Evolutionary conservation across 1,140 invertebrate genomes (phyloP).

Genomic region (Myzus persicae): DNA sequence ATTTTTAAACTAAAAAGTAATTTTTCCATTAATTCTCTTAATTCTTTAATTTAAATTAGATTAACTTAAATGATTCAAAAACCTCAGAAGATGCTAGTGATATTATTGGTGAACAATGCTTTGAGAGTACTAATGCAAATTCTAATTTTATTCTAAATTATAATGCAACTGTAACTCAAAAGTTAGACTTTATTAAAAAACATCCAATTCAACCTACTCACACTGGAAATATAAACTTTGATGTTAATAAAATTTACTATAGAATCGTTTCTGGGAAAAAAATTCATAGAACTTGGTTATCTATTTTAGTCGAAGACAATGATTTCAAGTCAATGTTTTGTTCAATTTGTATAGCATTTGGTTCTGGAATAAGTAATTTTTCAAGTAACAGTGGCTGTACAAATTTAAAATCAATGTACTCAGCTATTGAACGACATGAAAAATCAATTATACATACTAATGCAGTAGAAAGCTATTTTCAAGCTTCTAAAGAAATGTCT

Average conservation of each 20-base stretch:
- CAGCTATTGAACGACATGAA: conserved; percentile 28
- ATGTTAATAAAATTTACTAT: not conserved
- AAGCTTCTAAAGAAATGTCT: not conserved
- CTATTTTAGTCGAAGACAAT: not conserved
- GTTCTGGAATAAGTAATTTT: not conserved
- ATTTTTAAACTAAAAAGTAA: too few relatives aligned
- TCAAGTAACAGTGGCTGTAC: not conserved
- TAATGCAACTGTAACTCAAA: not conserved
- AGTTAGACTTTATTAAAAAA: not conserved
- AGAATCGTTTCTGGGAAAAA: not conserved
- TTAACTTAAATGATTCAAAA: too few relatives aligned
- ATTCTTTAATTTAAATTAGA: too few relatives aligned
- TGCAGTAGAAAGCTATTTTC: not conserved
- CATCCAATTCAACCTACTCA: not conserved
- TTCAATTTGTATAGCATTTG: conserved; percentile 13
- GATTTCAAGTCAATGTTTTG: not conserved
- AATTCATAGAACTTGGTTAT: not conserved
- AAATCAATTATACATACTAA: not conserved
- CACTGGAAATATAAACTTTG: not conserved
- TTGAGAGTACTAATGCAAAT: not conserved
- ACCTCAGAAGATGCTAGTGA: too few relatives aligned
- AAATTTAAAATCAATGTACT: not conserved
- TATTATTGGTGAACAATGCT: not conserved
- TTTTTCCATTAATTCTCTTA: too few relatives aligned
- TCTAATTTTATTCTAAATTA: not conserved